Conservation (phyloP, 2,113 vertebrate genomes). For the Leuciscus idus region DNA sequence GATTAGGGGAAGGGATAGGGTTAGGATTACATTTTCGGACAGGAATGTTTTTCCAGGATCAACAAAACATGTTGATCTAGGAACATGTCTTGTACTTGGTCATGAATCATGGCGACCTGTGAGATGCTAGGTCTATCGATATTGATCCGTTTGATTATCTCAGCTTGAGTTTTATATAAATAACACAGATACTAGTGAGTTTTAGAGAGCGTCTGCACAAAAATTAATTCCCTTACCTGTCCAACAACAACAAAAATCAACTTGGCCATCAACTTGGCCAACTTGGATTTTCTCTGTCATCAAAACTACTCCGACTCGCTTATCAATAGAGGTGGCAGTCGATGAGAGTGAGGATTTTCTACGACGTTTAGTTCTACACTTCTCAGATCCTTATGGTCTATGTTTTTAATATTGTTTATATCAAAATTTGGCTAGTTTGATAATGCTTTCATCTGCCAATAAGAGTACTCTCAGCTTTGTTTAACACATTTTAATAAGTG, state of each 20-base stretch:
- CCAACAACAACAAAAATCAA: background rate
- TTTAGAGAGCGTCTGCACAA: background rate
- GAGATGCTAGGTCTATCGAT: too few species aligned
- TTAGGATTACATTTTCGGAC: too few species aligned
- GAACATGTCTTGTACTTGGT: too few species aligned
- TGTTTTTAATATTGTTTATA: background rate
- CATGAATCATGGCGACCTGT: too few species aligned
- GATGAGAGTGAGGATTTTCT: background rate
- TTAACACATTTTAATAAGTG: too few species aligned
- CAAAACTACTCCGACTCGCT: too few species aligned
- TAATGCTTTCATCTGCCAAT: background rate
- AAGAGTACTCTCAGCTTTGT: background rate
- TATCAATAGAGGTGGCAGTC: background rate
- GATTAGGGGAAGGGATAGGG: too few species aligned
- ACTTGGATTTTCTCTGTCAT: too few species aligned
- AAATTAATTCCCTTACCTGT: background rate
- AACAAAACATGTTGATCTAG: too few species aligned
- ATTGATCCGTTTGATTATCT: too few species aligned
- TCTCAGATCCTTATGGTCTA: background rate
- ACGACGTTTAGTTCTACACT: background rate
- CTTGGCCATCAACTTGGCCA: too few species aligned
- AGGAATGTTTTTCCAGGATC: too few species aligned
- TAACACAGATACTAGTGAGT: background rate
- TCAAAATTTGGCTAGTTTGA: background rate
- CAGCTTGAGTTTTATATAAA: background rate